Evolutionary conservation across 2,888 invertebrate genomes (phyloP).

Genomic region (Hirtodrosophila histrioides): DNA sequence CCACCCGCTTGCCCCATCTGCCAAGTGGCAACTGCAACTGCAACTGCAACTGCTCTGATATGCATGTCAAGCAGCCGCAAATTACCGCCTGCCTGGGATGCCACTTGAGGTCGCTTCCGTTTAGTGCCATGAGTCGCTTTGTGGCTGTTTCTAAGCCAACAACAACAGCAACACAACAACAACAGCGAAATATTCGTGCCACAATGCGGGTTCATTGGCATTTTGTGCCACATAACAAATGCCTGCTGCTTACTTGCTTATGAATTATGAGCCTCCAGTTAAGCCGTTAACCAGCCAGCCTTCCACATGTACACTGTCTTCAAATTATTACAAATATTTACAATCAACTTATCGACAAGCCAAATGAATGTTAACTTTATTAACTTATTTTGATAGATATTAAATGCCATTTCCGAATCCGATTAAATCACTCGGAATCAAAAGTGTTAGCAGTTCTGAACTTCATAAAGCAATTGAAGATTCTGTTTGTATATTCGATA

Average conservation of each 20-base stretch:
- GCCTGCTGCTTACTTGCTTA: conserved; percentile 55
- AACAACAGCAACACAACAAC: conserved; percentile 15
- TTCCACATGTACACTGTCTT: conserved; percentile 32
- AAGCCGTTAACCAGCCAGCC: conserved; percentile 50
- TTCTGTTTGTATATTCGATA: too few species aligned
- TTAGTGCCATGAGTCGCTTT: conserved; percentile 36
- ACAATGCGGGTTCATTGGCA: conserved; percentile 64
- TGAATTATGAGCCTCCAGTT: conserved; percentile 64
- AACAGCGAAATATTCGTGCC: conserved; percentile 33
- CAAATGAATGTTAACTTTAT: too few species aligned
- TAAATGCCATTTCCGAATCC: too few species aligned
- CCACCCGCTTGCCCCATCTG: background rate
- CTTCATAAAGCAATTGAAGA: too few species aligned
- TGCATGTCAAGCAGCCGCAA: conserved; percentile 75
- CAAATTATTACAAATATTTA: conserved; percentile 13
- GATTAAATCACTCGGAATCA: too few species aligned
- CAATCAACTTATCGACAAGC: conserved; percentile 20
- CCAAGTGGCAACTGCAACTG: background rate
- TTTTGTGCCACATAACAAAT: conserved; percentile 74
- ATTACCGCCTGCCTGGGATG: conserved; percentile 59
- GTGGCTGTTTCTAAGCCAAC: conserved; percentile 47
- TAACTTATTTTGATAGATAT: too few species aligned
- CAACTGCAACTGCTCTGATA: conserved; percentile 50
- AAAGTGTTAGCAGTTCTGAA: too few species aligned
- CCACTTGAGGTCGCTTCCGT: conserved; percentile 72